A percentile compares a stretch with the other conserved stretches of the same genome.
Conservation (phyloP, 2,113 vertebrate species). For the Xenotilapia flavipinnis region DNA sequence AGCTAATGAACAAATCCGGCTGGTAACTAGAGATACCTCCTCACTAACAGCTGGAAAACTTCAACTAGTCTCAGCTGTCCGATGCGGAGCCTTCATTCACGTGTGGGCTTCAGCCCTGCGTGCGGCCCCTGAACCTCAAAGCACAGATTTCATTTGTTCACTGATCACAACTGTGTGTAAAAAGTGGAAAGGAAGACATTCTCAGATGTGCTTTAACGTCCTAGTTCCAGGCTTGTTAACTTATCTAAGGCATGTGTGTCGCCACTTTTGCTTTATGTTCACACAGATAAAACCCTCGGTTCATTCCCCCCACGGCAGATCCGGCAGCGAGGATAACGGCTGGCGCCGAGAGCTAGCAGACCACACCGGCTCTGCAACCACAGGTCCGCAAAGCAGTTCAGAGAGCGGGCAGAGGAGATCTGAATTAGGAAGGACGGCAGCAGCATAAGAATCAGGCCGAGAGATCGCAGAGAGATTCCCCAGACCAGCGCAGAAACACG, state of each 20-base stretch:
- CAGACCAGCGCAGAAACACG: background rate
- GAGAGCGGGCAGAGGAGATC: background rate
- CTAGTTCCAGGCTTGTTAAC: background rate
- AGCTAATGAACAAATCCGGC: background rate
- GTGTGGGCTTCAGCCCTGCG: background rate
- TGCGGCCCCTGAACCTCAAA: fast-evolving
- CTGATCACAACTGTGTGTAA: background rate
- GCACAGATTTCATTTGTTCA: background rate
- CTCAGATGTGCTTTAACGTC: background rate
- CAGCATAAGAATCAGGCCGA: background rate
- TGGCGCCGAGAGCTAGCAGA: background rate
- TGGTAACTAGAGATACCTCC: background rate
- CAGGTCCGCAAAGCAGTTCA: background rate
- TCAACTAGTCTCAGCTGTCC: background rate
- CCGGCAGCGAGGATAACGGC: background rate
- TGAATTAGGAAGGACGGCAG: background rate
- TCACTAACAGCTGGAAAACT: background rate
- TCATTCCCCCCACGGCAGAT: background rate
- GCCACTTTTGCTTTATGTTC: background rate
- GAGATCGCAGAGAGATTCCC: background rate
- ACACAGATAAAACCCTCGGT: background rate
- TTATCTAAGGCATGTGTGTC: background rate
- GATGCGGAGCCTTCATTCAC: background rate
- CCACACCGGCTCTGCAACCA: background rate
- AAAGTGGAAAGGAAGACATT: background rate